These are phyloP conservation scores for Gymnothorax javanicus DNA, from an alignment of 2,797 vertebrate genomes.

Conservation along the genomic window DNA sequence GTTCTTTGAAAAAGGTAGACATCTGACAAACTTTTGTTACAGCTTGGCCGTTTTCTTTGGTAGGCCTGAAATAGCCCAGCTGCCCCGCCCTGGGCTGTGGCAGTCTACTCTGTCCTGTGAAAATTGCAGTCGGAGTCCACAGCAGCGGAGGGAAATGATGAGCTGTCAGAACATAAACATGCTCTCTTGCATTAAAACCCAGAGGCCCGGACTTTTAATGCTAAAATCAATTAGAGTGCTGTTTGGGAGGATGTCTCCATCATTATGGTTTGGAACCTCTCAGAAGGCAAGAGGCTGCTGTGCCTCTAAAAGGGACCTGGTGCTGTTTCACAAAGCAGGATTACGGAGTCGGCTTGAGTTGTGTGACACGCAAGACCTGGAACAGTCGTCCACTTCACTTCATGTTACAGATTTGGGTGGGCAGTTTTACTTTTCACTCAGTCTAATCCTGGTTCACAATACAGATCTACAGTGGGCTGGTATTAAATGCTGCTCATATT, in stretches of 20 bases:
- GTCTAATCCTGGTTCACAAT: too few relatives aligned
- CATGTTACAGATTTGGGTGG: too few relatives aligned
- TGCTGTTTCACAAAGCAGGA: too few relatives aligned
- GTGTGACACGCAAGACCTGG: too few relatives aligned
- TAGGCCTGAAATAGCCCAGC: too few relatives aligned
- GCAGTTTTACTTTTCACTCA: too few relatives aligned
- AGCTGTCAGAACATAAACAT: background rate
- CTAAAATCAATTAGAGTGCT: background rate
- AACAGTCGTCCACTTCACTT: too few relatives aligned
- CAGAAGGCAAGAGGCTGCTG: background rate
- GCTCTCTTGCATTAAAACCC: background rate
- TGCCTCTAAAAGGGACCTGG: background rate
- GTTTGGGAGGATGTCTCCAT: background rate
- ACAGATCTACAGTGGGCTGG: too few relatives aligned
- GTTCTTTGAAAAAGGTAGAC: too few relatives aligned
- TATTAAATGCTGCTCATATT: background rate
- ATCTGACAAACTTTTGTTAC: too few relatives aligned
- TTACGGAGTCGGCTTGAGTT: too few relatives aligned
- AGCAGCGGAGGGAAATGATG: background rate
- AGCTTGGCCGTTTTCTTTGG: too few relatives aligned
- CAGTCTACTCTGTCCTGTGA: background rate
- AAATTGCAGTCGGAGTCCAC: background rate
- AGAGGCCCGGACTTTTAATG: background rate
- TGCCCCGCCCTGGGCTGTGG: background rate
- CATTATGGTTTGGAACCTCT: background rate